phyloP scores from a whole-genome alignment of 2,113 vertebrate genomes.

The Zosterops lateralis region DNA sequence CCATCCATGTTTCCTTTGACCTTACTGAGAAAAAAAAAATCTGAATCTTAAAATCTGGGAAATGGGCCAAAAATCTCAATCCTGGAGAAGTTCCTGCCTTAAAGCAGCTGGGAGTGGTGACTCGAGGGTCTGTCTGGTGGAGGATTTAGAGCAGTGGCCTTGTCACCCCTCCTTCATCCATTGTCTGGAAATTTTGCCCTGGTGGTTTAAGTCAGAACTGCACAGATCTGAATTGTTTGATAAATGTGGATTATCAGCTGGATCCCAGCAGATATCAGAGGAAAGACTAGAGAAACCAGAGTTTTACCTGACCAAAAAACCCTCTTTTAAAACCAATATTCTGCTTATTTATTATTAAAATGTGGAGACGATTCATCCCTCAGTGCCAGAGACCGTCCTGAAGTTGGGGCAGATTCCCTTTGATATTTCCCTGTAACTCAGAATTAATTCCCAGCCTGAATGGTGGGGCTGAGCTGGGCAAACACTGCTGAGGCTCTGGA shows the following conservation, averaged over 20 bases:
- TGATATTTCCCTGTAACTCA: background rate
- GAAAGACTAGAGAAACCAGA: background rate
- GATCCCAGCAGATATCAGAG: background rate
- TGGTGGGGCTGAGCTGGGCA: background rate
- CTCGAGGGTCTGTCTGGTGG: background rate
- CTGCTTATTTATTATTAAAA: background rate
- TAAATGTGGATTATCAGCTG: background rate
- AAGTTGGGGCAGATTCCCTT: background rate
- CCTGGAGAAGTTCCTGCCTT: background rate
- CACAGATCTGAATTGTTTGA: background rate
- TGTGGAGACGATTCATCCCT: background rate
- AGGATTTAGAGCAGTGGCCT: background rate
- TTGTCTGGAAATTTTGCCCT: background rate
- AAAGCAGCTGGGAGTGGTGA: background rate
- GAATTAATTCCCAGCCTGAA: background rate
- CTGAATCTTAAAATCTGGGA: background rate
- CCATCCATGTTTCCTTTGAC: background rate
- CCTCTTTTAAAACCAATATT: background rate
- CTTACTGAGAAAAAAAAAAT: background rate
- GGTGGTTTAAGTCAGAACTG: background rate
- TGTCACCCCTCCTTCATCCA: background rate
- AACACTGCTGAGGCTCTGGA: background rate
- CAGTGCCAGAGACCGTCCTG: background rate
- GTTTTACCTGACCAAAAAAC: accelerated
- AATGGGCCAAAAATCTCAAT: background rate